Evolutionary conservation across 1,140 invertebrate species (phyloP).

Genomic region (Papilio dardanus): DNA sequence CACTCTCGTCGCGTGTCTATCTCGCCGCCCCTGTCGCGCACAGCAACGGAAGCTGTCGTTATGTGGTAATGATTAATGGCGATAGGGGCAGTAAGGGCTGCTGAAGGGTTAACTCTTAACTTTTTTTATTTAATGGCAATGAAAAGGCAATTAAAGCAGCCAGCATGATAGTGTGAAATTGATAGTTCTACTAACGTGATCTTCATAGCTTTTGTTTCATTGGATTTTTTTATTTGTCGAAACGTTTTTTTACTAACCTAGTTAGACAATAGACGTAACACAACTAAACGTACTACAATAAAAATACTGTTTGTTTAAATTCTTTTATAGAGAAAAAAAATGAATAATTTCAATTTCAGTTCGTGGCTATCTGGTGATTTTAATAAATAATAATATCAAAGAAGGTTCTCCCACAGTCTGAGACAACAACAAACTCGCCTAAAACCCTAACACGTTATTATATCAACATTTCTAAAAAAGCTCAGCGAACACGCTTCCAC

Average conservation of each 20-base stretch:
- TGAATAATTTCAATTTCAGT: background rate
- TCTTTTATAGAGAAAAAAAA: no score
- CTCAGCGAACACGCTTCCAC: slow-evolving; percentile 63
- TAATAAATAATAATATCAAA: slow-evolving; percentile 25
- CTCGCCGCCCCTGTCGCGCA: slow-evolving; percentile 49
- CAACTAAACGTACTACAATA: no score
- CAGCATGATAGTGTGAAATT: background rate
- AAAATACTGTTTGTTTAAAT: no score
- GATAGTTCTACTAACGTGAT: background rate
- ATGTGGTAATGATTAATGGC: slow-evolving; percentile 70
- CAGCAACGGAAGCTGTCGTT: slow-evolving; percentile 70
- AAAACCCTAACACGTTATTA: slow-evolving; percentile 68
- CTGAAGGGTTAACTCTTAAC: slow-evolving; percentile 52
- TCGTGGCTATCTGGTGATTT: background rate
- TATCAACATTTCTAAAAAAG: slow-evolving; percentile 69
- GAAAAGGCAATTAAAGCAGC: slow-evolving; percentile 37
- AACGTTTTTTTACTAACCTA: no score
- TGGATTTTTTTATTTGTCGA: no score
- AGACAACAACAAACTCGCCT: slow-evolving; percentile 52
- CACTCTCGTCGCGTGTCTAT: slow-evolving; percentile 34
- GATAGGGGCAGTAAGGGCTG: slow-evolving; percentile 52
- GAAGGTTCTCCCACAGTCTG: slow-evolving; percentile 38
- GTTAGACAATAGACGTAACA: no score
- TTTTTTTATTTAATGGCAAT: slow-evolving; percentile 49
- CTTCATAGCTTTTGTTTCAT: background rate